Base-by-base conservation (phyloP, 2,797 vertebrate genomes). In the Borostomias antarcticus region DNA sequence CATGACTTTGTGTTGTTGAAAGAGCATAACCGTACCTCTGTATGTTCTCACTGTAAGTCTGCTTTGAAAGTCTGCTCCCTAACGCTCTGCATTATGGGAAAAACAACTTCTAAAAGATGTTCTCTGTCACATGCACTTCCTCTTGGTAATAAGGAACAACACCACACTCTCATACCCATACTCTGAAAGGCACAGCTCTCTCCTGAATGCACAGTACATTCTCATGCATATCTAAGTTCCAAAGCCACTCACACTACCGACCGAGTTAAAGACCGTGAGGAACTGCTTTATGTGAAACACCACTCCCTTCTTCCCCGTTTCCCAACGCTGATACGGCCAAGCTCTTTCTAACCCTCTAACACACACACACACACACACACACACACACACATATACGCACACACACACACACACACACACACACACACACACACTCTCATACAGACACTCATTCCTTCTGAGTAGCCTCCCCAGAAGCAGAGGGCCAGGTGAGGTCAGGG, bases 401-500 rank as follows among this genome's bases (percentile, higher is more conserved):
- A 19, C n/a, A 47, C 50, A 25, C 50, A 23, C 23, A 25, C 50
- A 25, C 9, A 11, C 23, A 2, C 50, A 26, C 7, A 9, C 50
- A 45, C 43, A 45, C 48, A 51, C 48, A 51, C 48, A 23, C 48
- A 23, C 48, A 51, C 53, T 30, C 54, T 35, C 56, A 58, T 29
- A 23, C 57, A 58, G 21, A 23, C 57, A 58, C 33, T 37, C 57
- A 35, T 19, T 11, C 21, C 19, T 9, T 17, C 29, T n/a, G 11
- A 29, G 17, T n/a, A 32, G 6, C 25, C n/a, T n/a, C n/a, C n/a
- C n/a, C n/a, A n/a, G n/a, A n/a, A 13, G 5, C 15, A 2, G 28
- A 30, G 15, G 28, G 15, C 10, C 4, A 15, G 25, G 26, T 10
- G 15, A 45, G 40, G 56, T 32, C 19, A 58, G 21, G 33, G 23